Evolutionary conservation across 2,888 invertebrate genomes (phyloP).

Genomic region (Leptinotarsa tumamoca): DNA sequence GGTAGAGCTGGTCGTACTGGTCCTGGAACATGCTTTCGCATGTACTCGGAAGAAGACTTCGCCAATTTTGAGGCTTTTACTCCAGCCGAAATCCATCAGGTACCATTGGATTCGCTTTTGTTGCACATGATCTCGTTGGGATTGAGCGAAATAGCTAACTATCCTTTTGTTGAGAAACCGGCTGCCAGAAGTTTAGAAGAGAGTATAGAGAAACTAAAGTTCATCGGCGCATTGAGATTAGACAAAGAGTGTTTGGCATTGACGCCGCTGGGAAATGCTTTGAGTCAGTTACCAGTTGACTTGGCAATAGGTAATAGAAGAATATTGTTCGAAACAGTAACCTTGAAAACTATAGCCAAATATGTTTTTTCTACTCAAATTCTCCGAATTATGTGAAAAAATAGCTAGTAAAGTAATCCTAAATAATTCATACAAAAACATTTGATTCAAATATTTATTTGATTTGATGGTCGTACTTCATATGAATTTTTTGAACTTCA

Average conservation of each 20-base stretch:
- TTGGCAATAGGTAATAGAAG: constrained; percentile 82
- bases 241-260: constrained; percentile 76
- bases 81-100: constrained; percentile 93
- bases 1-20: constrained; percentile 95
- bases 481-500: too few species aligned
- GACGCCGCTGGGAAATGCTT: constrained; percentile 86
- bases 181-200: constrained; percentile 85
- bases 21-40: constrained; percentile 93
- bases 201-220: constrained; percentile 86
- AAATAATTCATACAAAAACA: too few species aligned
- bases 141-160: constrained; percentile 87
- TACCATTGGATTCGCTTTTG: constrained; percentile 91
- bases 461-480: too few species aligned
- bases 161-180: constrained; percentile 97
- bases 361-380: too few species aligned
- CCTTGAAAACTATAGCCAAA: too few species aligned
- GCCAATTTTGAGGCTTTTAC: constrained; percentile 84
- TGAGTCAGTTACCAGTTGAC: constrained; percentile 93
- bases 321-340: too few species aligned
- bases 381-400: too few species aligned
- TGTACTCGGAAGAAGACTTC: constrained; percentile 88
- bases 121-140: constrained; percentile 96
- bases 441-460: too few species aligned
- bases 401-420: too few species aligned
- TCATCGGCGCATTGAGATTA: constrained; percentile 81